These are phyloP conservation scores for Ictalurus furcatus DNA, from an alignment of 2,113 vertebrate species.

Conservation along the genomic window DNA sequence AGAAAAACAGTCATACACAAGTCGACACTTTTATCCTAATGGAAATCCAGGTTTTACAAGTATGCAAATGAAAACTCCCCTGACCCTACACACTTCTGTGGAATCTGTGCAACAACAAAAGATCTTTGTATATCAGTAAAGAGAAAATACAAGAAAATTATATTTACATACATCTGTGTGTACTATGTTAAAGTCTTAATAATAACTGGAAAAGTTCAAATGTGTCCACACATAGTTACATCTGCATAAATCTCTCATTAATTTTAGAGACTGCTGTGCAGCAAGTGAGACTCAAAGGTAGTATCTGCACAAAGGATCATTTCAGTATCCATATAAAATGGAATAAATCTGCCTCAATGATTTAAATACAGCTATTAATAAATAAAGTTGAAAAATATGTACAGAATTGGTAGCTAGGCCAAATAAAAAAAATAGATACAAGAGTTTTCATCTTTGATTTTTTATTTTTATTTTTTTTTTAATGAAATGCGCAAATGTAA, in stretches of 20 bases:
- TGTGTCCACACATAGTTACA: not conserved
- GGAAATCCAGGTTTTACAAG: not conserved
- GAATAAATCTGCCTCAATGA: not conserved
- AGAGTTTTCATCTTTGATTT: not conserved
- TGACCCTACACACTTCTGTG: not conserved
- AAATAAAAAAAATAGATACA: too few species aligned
- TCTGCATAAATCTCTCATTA: not conserved
- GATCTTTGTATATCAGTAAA: not conserved
- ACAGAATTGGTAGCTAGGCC: too few species aligned
- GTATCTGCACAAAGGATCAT: not conserved
- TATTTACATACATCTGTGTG: not conserved
- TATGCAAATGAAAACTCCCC: not conserved
- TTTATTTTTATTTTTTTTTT: not conserved
- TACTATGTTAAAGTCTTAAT: too few species aligned
- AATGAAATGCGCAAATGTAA: not conserved
- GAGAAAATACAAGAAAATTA: not conserved
- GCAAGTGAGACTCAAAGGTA: too few species aligned
- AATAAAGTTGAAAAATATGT: not conserved
- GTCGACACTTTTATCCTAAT: not conserved
- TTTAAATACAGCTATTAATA: not conserved
- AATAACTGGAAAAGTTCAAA: not conserved
- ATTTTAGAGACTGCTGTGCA: too few species aligned
- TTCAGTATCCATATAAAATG: not conserved
- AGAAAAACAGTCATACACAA: not conserved
- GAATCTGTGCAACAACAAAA: not conserved